These are phyloP conservation scores for Leptinotarsa lineolata DNA, from an alignment of 1,140 invertebrate species.

Conservation along the genomic window DNA sequence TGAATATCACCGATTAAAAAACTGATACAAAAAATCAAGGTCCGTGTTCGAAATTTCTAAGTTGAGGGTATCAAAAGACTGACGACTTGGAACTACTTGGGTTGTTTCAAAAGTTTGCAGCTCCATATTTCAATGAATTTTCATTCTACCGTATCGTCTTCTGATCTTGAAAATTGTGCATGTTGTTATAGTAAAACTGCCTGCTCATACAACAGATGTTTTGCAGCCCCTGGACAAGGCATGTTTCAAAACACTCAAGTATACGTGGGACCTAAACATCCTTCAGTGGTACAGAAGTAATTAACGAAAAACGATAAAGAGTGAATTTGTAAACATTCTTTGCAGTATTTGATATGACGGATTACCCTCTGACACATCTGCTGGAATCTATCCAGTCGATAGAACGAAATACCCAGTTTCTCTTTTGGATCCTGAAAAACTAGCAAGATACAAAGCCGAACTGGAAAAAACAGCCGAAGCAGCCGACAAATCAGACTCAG, in stretches of 20 bases:
- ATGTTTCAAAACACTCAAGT: neutral
- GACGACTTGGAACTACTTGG: too few species aligned
- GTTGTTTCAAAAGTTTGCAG: too few species aligned
- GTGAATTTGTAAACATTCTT: neutral
- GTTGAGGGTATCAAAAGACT: too few species aligned
- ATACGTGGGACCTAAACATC: neutral
- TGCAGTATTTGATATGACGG: neutral
- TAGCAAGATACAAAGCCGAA: neutral
- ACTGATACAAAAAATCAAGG: too few species aligned
- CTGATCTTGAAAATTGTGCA: too few species aligned
- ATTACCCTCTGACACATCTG: neutral
- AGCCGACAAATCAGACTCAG: neutral
- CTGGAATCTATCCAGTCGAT: neutral
- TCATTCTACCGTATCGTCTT: too few species aligned
- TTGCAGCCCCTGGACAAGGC: too few species aligned
- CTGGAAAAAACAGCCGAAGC: neutral
- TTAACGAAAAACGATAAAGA: neutral
- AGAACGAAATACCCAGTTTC: neutral
- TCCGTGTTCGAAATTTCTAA: too few species aligned
- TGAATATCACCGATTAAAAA: too few species aligned
- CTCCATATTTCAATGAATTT: too few species aligned
- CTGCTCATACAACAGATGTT: too few species aligned
- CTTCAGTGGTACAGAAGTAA: slow-evolving; percentile 8
- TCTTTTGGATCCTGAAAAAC: slow-evolving; percentile 1
- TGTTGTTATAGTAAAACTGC: too few species aligned